Evolutionary conservation across 2,888 invertebrate species (phyloP).

Genomic region (Drosophila barbarae): DNA sequence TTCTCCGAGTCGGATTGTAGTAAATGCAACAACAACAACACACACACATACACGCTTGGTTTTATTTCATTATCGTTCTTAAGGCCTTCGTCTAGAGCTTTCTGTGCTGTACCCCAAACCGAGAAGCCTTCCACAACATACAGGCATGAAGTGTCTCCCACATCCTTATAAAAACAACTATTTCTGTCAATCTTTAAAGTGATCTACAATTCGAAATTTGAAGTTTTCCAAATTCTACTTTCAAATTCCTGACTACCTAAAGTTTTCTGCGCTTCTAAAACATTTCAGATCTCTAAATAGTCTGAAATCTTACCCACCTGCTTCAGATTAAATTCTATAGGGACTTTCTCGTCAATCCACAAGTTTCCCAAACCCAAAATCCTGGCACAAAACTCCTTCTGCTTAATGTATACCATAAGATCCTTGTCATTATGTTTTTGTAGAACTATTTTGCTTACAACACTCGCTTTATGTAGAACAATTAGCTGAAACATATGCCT

Average conservation of each 20-base stretch:
- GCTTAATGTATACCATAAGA: background rate
- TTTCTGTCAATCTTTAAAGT: no score
- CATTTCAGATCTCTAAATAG: background rate
- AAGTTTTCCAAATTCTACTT: background rate
- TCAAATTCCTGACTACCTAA: background rate
- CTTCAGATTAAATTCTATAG: background rate
- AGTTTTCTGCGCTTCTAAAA: background rate
- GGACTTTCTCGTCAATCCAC: background rate
- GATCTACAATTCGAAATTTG: background rate
- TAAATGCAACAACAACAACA: slow-evolving; percentile 10
- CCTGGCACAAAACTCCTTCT: background rate
- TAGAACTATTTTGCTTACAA: slow-evolving; percentile 34
- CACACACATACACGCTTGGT: slow-evolving; percentile 15
- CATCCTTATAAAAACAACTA: background rate
- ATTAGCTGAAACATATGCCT: slow-evolving; percentile 1
- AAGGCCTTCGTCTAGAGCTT: slow-evolving; percentile 4
- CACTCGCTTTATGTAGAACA: slow-evolving; percentile 27
- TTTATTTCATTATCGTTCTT: slow-evolving; percentile 3
- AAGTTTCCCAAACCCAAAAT: background rate
- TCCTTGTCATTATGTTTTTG: slow-evolving; percentile 5
- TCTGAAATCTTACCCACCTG: background rate
- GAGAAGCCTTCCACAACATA: background rate
- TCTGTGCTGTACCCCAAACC: background rate
- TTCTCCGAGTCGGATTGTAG: slow-evolving; percentile 25
- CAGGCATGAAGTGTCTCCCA: background rate